Percentiles rank a stretch among this genome's conserved stretches.
phyloP scores from a whole-genome alignment of 2,888 invertebrate genomes.

The Ormyrus thymus region DNA sequence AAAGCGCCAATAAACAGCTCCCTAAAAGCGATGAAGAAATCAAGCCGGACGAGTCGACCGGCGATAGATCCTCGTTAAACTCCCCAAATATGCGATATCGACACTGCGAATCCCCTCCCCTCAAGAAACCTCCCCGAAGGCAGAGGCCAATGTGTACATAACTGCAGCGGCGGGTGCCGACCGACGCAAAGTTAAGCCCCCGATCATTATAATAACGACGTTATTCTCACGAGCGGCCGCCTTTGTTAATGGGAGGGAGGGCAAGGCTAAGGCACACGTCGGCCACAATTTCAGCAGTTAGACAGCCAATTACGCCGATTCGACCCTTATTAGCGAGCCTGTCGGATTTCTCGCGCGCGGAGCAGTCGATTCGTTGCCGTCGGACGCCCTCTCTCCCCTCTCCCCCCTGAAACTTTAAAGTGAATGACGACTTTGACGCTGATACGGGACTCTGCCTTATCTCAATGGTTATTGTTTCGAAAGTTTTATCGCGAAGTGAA shows the following conservation, averaged over 20 bases:
- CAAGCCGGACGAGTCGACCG: not conserved
- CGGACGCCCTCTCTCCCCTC: not conserved
- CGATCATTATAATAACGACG: slow-evolving; percentile 62
- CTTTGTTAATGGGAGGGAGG: slow-evolving; percentile 34
- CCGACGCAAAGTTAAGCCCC: slow-evolving; percentile 53
- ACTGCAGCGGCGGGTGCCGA: not conserved
- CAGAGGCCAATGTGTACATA: not conserved
- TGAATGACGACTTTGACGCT: slow-evolving; percentile 39
- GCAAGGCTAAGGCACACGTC: slow-evolving; percentile 16
- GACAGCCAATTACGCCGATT: slow-evolving; percentile 66
- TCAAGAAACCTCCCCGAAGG: not conserved
- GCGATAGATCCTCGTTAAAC: slow-evolving; percentile 29
- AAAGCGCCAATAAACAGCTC: not conserved
- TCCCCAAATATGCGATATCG: not conserved
- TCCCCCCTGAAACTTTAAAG: slow-evolving; percentile 37
- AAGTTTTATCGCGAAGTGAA: not conserved
- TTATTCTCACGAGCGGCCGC: slow-evolving; percentile 59
- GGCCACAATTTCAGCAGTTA: slow-evolving; percentile 65
- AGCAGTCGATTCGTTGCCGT: slow-evolving; percentile 3
- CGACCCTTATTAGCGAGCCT: slow-evolving; percentile 59
- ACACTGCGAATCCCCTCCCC: not conserved
- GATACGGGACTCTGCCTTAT: not conserved
- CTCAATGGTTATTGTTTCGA: not conserved
- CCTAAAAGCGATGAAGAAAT: not conserved
- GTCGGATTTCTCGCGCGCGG: slow-evolving; percentile 41